Conservation (phyloP, 2,888 invertebrate genomes). For the Hydriomena furcata region DNA sequence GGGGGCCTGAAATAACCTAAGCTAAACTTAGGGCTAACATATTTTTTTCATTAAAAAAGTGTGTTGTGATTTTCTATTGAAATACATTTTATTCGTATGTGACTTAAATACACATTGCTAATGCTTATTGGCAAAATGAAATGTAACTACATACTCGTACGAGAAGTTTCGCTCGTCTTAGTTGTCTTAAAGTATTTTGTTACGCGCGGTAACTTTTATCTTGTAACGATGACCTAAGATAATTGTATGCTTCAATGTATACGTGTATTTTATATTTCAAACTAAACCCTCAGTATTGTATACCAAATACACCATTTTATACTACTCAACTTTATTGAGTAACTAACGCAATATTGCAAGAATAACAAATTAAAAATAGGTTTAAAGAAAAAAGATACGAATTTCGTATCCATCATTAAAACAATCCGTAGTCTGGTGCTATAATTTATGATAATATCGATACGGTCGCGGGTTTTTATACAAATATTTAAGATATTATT, state of each 20-base stretch:
- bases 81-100: not conserved
- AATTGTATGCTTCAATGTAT: not conserved
- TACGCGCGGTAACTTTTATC: not conserved
- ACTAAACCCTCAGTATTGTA: constrained; percentile 26
- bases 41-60: not conserved
- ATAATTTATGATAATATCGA: constrained; percentile 26
- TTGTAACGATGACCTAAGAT: not conserved
- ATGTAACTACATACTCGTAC: not conserved
- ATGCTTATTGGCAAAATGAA: not conserved
- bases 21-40: constrained; percentile 1
- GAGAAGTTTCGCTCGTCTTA: too few relatives aligned
- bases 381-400: not conserved
- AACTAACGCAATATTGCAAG: constrained; percentile 3
- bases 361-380: not conserved
- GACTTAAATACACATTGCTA: constrained; percentile 1
- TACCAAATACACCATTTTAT: constrained; percentile 21
- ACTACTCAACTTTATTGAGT: constrained; percentile 12
- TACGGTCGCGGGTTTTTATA: constrained; percentile 28
- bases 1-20: not conserved
- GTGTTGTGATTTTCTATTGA: constrained; percentile 2
- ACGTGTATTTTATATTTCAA: constrained; percentile 15
- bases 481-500: constrained; percentile 22
- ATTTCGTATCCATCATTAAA: constrained; percentile 5
- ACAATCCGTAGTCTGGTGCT: constrained; percentile 30
- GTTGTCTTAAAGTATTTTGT: too few relatives aligned